Evolutionary conservation across 2,888 invertebrate genomes (phyloP).

Genomic region (Diplazon laetatorius): DNA sequence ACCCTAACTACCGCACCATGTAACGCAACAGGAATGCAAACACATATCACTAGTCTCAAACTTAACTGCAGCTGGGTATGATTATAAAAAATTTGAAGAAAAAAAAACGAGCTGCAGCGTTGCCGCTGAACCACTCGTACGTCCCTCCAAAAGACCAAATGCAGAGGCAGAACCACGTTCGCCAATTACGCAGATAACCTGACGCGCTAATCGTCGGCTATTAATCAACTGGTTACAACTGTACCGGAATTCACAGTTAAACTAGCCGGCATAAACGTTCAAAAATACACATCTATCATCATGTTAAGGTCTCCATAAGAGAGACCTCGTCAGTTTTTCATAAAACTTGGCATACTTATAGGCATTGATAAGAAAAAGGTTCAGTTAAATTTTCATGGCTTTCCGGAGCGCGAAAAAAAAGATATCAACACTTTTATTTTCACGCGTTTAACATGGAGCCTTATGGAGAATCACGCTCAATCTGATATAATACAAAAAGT

Average conservation of each 20-base stretch:
- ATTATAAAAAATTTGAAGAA: slow-evolving; percentile 22
- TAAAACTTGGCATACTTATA: no score
- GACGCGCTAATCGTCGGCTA: slow-evolving; percentile 39
- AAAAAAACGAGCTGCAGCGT: slow-evolving; percentile 31
- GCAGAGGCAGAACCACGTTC: slow-evolving; percentile 29
- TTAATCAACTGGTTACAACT: slow-evolving; percentile 35
- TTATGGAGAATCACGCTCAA: no score
- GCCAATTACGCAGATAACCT: slow-evolving; percentile 47
- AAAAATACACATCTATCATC: not conserved
- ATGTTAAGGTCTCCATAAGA: no score
- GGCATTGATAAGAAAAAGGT: no score
- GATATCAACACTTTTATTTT: no score
- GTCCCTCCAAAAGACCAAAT: slow-evolving; percentile 45
- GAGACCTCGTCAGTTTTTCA: no score
- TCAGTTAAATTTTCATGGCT: no score
- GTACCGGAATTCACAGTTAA: not conserved
- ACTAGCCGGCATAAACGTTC: no score
- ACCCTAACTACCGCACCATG: slow-evolving; percentile 40
- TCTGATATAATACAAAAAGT: no score
- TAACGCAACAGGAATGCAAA: slow-evolving; percentile 26
- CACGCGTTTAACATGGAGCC: no score
- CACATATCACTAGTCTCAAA: slow-evolving; percentile 13
- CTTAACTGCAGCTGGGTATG: slow-evolving; percentile 26
- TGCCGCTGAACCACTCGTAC: slow-evolving; percentile 12
- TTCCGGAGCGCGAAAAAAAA: no score